phyloP scores from a whole-genome alignment of 2,797 vertebrate genomes.

The Leptatherina wallacei region DNA sequence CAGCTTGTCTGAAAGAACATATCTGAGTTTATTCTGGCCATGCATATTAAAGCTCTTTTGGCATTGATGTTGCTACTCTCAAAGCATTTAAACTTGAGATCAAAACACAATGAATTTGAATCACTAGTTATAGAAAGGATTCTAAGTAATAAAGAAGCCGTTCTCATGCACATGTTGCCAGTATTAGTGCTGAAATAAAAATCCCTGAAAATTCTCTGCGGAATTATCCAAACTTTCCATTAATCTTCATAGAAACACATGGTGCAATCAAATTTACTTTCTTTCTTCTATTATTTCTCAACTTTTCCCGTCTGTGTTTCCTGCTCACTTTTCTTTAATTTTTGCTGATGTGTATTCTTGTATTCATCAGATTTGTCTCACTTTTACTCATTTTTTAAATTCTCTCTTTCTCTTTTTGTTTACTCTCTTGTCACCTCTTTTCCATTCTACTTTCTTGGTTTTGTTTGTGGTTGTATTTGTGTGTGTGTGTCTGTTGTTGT shows the following conservation, averaged over 20 bases:
- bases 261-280: constrained; percentile 28
- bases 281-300: constrained; percentile 27
- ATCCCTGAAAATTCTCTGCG: neutral
- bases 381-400: constrained; percentile 48
- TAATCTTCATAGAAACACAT: neutral
- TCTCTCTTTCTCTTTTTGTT: constrained; percentile 54
- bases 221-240: neutral
- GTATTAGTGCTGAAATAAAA: neutral
- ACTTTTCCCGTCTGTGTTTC: constrained; percentile 36
- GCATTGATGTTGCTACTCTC: neutral
- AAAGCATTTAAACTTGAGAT: neutral
- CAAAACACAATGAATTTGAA: no score
- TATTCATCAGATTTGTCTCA: constrained; percentile 48
- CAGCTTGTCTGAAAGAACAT: neutral
- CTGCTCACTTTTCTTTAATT: constrained; percentile 11
- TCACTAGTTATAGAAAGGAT: no score
- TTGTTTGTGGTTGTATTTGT: constrained; percentile 77
- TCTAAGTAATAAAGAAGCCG: no score
- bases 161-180: neutral
- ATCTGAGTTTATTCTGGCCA: neutral
- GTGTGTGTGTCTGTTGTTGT: constrained; percentile 79
- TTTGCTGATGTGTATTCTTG: constrained; percentile 47
- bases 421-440: constrained; percentile 45
- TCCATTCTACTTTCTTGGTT: constrained; percentile 74
- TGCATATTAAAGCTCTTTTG: neutral